Percentiles rank a stretch among this genome's conserved stretches.
Conservation (phyloP, 2,888 invertebrate species). For the Drosophila fungiperda region DNA sequence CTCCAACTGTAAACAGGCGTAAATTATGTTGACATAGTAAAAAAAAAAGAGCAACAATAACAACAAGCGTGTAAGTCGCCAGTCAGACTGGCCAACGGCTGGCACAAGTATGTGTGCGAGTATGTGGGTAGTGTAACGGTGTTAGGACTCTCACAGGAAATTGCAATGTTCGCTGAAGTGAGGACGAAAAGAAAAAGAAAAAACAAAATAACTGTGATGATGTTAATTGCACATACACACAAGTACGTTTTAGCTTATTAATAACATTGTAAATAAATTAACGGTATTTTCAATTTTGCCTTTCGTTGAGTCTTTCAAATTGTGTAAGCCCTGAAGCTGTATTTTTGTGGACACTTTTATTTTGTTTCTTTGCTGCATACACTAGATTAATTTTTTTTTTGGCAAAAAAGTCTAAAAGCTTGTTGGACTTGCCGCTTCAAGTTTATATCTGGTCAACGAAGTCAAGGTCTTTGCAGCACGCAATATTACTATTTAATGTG, state of each 20-base stretch:
- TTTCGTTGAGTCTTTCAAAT: constrained; percentile 38
- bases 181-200: constrained; percentile 66
- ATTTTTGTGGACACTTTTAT: constrained; percentile 38
- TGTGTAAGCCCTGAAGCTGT: constrained; percentile 62
- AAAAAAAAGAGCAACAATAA: constrained; percentile 17
- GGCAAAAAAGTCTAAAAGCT: constrained; percentile 20
- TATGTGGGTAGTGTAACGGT: background rate
- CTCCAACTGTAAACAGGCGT: constrained; percentile 50
- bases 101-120: constrained; percentile 39
- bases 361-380: constrained; percentile 18
- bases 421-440: constrained; percentile 62
- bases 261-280: constrained; percentile 61
- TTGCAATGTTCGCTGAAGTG: constrained; percentile 58
- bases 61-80: constrained; percentile 55
- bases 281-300: constrained; percentile 8
- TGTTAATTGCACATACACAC: constrained; percentile 25
- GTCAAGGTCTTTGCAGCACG: constrained; percentile 72
- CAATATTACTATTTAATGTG: constrained; percentile 63
- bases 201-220: constrained; percentile 47
- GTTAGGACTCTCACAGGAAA: constrained; percentile 60
- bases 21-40: constrained; percentile 57
- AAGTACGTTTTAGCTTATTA: constrained; percentile 51
- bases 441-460: constrained; percentile 62
- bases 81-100: constrained; percentile 77
- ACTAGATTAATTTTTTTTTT: constrained; percentile 43